A percentile compares a stretch with the other conserved stretches of the same genome.
These are phyloP conservation scores for Mactromeris polynyma DNA, from an alignment of 2,888 invertebrate species.

Conservation along the genomic window DNA sequence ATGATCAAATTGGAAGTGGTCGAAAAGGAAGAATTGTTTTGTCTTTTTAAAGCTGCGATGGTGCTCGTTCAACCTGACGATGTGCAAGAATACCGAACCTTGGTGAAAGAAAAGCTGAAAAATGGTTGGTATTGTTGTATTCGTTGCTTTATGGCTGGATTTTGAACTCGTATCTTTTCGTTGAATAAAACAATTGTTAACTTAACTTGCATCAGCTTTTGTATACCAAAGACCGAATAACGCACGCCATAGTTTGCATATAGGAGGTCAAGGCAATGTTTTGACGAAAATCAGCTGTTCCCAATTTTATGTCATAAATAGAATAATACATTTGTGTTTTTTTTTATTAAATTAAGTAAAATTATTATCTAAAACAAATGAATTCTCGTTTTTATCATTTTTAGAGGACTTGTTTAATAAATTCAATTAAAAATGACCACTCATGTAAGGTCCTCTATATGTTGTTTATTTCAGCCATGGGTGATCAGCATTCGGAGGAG, in stretches of 20 bases:
- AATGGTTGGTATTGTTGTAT: conserved; percentile 47
- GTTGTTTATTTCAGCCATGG: conserved; percentile 31
- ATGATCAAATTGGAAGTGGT: conserved; percentile 31
- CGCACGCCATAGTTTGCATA: too few species aligned
- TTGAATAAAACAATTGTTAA: too few species aligned
- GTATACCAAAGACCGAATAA: too few species aligned
- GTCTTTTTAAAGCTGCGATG: conserved; percentile 69
- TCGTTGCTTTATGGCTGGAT: neutral
- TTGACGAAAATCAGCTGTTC: too few species aligned
- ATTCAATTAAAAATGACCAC: too few species aligned
- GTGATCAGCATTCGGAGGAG: conserved; percentile 18
- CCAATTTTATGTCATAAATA: too few species aligned
- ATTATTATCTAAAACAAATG: neutral
- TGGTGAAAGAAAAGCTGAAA: conserved; percentile 43
- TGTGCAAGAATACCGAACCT: conserved; percentile 30
- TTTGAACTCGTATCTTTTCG: too few species aligned
- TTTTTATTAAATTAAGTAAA: neutral
- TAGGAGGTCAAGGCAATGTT: too few species aligned
- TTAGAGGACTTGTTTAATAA: too few species aligned
- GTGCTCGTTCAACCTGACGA: conserved; percentile 60
- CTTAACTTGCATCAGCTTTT: too few species aligned
- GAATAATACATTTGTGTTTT: neutral
- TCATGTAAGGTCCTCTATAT: too few species aligned
- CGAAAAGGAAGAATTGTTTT: conserved; percentile 67
- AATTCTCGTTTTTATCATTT: too few species aligned